phyloP scores from a whole-genome alignment of 2,888 invertebrate species.

The Cepaea hortensis region DNA sequence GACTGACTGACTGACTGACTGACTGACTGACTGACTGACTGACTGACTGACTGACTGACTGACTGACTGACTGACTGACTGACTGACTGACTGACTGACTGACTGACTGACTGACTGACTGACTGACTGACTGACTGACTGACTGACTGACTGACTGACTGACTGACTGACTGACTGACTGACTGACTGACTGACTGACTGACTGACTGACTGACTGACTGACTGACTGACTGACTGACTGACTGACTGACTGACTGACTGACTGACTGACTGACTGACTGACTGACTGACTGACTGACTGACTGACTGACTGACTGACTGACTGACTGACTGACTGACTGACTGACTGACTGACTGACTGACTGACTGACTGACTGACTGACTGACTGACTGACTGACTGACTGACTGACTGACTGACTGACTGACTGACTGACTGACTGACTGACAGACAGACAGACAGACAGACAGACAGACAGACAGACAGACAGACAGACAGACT shows the following conservation, averaged over 20 bases:
- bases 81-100: conserved; percentile 1
- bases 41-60: conserved; percentile 18
- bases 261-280: no score
- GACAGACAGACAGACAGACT: not conserved
- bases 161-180: not conserved
- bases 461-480: conserved; percentile 22
- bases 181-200: no score
- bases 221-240: not conserved
- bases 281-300: no score
- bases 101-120: not conserved
- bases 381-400: conserved; percentile 1
- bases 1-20: conserved; percentile 19
- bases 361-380: not conserved
- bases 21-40: conserved; percentile 19
- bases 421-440: no score
- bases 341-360: no score
- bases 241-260: not conserved
- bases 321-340: not conserved
- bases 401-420: not conserved
- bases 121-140: no score
- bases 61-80: conserved; percentile 6
- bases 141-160: not conserved
- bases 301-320: conserved; percentile 11
- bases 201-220: no score
- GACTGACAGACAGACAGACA: conserved; percentile 10